These are phyloP conservation scores for Spea bombifrons DNA, from an alignment of 2,113 vertebrate species.

Conservation along the genomic window DNA sequence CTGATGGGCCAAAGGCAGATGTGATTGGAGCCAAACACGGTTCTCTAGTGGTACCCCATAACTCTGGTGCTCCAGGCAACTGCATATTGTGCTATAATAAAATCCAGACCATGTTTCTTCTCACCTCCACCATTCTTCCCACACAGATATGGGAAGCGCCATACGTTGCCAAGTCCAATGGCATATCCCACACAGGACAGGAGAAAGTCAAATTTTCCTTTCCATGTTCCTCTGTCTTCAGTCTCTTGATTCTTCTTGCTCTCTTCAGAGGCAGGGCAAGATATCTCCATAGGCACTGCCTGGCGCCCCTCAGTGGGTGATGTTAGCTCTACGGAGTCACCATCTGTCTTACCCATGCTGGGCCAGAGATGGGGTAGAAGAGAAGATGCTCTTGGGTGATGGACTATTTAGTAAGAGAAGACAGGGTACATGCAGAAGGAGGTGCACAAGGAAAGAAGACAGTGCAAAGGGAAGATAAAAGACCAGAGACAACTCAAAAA, in stretches of 20 bases:
- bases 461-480: no score
- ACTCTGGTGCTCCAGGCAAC: no score
- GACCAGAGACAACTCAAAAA: no score
- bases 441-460: not conserved
- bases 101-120: conserved; percentile 8
- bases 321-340: conserved; percentile 72
- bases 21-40: no score
- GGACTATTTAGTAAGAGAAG: not conserved
- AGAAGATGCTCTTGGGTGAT: not conserved
- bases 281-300: conserved; percentile 67
- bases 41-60: no score
- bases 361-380: not conserved
- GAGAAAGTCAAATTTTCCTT: conserved; percentile 87
- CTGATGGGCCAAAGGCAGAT: no score
- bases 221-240: conserved; percentile 81
- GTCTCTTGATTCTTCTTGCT: conserved; percentile 57
- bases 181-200: conserved; percentile 86
- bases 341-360: conserved; percentile 77
- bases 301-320: conserved; percentile 73
- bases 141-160: conserved; percentile 89
- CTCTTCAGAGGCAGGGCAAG: conserved; percentile 45
- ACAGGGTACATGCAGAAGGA: no score
- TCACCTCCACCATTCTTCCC: conserved; percentile 90
- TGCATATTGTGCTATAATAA: no score
- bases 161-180: conserved; percentile 86